phyloP scores from a whole-genome alignment of 2,113 vertebrate species.

The Vireo altiloquus region DNA sequence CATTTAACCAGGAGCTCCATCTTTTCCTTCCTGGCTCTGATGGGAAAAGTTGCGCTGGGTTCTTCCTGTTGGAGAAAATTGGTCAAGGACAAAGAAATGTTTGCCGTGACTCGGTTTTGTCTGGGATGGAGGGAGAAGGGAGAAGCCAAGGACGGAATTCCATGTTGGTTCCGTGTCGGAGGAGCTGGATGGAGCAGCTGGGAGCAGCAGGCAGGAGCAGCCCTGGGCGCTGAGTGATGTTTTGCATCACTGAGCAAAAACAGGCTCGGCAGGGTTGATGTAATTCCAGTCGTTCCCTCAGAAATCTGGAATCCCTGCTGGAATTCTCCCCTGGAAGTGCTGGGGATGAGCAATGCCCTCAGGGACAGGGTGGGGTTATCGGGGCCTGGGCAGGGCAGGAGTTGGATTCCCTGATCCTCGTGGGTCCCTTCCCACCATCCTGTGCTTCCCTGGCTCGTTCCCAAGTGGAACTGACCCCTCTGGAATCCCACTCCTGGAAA shows the following conservation, averaged over 20 bases:
- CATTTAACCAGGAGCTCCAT: neutral
- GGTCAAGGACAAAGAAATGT: neutral
- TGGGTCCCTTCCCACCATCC: neutral
- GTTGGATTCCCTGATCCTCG: neutral
- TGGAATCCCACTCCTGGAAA: too few relatives aligned
- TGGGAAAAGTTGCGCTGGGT: too few relatives aligned
- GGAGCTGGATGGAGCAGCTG: neutral
- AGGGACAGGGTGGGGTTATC: neutral
- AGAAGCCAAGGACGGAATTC: neutral
- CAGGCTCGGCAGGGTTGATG: neutral
- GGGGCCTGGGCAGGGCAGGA: neutral
- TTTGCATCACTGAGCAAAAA: neutral
- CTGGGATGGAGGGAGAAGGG: neutral
- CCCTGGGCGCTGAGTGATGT: neutral
- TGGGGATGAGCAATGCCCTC: neutral
- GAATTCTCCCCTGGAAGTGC: neutral
- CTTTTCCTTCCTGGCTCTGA: neutral
- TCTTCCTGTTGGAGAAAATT: neutral
- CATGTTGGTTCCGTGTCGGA: rapidly evolving
- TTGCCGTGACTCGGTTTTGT: neutral
- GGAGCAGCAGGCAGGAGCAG: neutral
- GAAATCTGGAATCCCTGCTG: neutral
- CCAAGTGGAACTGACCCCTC: rapidly evolving
- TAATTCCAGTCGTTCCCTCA: neutral
- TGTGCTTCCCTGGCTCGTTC: too few relatives aligned